Conservation (phyloP, 2,888 invertebrate genomes). For the Drosophila paranaensis region DNA sequence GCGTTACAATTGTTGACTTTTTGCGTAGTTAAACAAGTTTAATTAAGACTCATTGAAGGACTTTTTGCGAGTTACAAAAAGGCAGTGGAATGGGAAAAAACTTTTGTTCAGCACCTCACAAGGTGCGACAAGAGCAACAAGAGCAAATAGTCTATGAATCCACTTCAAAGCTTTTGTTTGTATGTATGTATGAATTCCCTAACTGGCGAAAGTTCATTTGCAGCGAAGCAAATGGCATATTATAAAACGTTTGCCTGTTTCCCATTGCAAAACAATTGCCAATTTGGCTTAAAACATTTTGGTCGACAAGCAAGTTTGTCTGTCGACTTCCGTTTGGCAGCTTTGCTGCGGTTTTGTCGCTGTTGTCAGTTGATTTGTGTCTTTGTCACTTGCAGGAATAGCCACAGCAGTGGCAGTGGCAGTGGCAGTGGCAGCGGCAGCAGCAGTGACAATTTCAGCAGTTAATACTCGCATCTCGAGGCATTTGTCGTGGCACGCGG, state of each 20-base stretch:
- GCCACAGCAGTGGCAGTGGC: conserved; percentile 5
- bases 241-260: conserved; percentile 38
- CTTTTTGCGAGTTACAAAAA: conserved; percentile 2
- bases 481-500: conserved; percentile 67
- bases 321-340: conserved; percentile 52
- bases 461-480: conserved; percentile 69
- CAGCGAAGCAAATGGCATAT: conserved; percentile 57
- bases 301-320: conserved; percentile 60
- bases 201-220: conserved; percentile 45
- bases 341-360: conserved; percentile 55
- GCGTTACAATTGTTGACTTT: conserved; percentile 59
- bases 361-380: conserved; percentile 71
- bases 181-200: neutral
- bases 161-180: conserved; percentile 3
- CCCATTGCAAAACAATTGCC: conserved; percentile 68
- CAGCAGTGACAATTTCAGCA: conserved; percentile 51
- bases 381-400: conserved; percentile 40
- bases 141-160: conserved; percentile 34
- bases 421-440: conserved; percentile 32
- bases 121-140: conserved; percentile 22
- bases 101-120: conserved; percentile 46
- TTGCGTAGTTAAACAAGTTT: conserved; percentile 64
- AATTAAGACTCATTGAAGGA: conserved; percentile 67
- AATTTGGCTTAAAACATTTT: conserved; percentile 78
- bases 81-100: conserved; percentile 15